Evolutionary conservation across 2,797 vertebrate genomes (phyloP).

Genomic region (Lerista edwardsae): DNA sequence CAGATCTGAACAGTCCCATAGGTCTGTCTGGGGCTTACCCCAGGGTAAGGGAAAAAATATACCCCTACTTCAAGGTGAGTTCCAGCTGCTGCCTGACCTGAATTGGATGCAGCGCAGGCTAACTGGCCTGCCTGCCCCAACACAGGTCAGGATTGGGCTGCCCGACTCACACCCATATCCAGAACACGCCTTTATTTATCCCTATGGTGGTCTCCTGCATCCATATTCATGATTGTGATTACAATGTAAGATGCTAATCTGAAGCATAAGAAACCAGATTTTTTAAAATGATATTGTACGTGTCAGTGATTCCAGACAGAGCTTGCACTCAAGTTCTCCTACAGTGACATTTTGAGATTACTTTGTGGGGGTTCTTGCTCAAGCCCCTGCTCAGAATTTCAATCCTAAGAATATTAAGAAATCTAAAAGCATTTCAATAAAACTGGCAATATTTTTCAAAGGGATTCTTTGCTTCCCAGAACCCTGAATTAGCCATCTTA

Average conservation of each 20-base stretch:
- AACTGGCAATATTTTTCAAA: neutral
- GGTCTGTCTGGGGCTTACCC: too few species aligned
- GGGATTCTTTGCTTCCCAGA: neutral
- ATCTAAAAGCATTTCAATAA: neutral
- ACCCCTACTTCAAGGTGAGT: too few species aligned
- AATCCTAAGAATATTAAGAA: neutral
- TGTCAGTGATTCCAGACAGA: neutral
- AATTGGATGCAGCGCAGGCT: too few species aligned
- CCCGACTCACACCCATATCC: neutral
- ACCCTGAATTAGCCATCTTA: neutral
- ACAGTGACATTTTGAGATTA: neutral
- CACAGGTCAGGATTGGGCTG: too few species aligned
- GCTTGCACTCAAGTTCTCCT: neutral
- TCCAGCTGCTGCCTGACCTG: too few species aligned
- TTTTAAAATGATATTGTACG: neutral
- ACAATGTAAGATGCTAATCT: neutral
- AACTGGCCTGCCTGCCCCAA: too few species aligned
- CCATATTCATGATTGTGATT: neutral
- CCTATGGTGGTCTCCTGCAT: neutral
- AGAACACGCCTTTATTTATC: neutral
- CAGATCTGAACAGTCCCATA: too few species aligned
- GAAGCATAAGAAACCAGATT: too few species aligned
- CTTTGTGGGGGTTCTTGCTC: neutral
- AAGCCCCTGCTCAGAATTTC: neutral
- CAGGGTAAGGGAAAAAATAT: too few species aligned